Base-by-base conservation (phyloP, 2,888 invertebrate species). In the Escarpia spicata region DNA sequence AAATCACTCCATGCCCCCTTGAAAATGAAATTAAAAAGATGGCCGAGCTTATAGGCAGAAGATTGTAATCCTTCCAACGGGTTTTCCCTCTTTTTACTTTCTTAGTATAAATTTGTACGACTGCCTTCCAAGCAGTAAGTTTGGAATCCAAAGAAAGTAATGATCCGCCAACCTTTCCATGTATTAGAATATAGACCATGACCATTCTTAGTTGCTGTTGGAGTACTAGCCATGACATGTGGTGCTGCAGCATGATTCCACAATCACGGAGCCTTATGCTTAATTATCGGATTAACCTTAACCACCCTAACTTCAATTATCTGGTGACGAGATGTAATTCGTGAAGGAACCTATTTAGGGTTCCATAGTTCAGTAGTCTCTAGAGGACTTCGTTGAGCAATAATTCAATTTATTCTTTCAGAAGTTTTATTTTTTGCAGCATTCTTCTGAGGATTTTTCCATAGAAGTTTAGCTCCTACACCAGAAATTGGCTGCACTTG, bases 391-490 rank as follows among this genome's bases (percentile, higher is more conserved):
- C 97, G 97, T 93, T 97, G 97, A 97, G 98, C 98, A 94, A 98
- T 98, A 97, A 97, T 98, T 96, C 96, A 98, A 97, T 98, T 98
- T 97, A 98, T 98, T 97, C 96, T 97, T 9, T 98, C 98, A 92
- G 98, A 98, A 97, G 96, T 98, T 94, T 96, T 97, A 94, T 97
- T 97, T 95, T 97, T 97, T 95, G 95, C 97, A 92, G 97, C 97
- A n/a, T 97, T 97, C 92, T 97, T 97, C 95, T 97, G 97, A 96
- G 96, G 96, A 75, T 97, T 97, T 96, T 97, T 97, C 93, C 97
- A 97, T 95, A 97, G 97, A 95, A 97, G 97, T 0, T 93, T 97
- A 94, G 96, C 97, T 19, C 97, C 97, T 0, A 96, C 96, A 60
- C 96, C 97, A 95, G 97, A 97, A 96, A 95, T 97, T 95, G 97